Evolutionary conservation across 1,140 invertebrate genomes (phyloP), one percentile per base, ranked within the genome.

Genomic region (Penaeus chinensis): DNA sequence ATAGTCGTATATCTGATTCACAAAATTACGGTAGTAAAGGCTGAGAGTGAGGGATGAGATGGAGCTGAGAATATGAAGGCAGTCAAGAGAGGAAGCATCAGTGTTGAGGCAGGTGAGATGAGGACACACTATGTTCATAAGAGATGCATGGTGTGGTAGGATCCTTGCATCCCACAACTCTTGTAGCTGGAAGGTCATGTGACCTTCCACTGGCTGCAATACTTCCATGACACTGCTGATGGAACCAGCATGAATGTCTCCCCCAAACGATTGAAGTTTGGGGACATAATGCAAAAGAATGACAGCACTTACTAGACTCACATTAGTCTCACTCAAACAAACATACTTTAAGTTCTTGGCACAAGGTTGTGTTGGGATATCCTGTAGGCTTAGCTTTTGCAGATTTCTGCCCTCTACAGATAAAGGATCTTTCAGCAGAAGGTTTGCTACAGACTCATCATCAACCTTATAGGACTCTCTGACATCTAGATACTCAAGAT

Each of bases 401-500:
- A 19, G 16, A 20, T n/a, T 78, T 10, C 27, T 69, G 19, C 74
- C 80, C 0, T 74, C 37, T 27, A 87, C 27, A 54, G 27, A 22
- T 8, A 37, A 37, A 7, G 32, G 80, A 11, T 82, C 71, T 66
- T 77, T 61, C 60, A 82, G 61, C 24, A 87, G 18, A 66, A 87
- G 60, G n/a, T 37, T 74, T 27, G 78, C 80, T 37, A 87, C 32
- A 62, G 65, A 80, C 3, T 47, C 60, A n/a, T 87, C 86, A 54
- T 71, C 42, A 32, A 87, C 66, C 3, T 22, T 61, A 19, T 66
- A 22, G 7, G 86, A 87, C 32, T 32, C 54, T 7, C 27, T 54
- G 8, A 87, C 69, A 32, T 87, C 71, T 7, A 87, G n/a, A 62
- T 87, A 82, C n/a, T 78, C 37, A 27, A 87, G 71, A n/a, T 42